Conservation (phyloP, 2,113 vertebrate species). For the Notothenia coriiceps region DNA sequence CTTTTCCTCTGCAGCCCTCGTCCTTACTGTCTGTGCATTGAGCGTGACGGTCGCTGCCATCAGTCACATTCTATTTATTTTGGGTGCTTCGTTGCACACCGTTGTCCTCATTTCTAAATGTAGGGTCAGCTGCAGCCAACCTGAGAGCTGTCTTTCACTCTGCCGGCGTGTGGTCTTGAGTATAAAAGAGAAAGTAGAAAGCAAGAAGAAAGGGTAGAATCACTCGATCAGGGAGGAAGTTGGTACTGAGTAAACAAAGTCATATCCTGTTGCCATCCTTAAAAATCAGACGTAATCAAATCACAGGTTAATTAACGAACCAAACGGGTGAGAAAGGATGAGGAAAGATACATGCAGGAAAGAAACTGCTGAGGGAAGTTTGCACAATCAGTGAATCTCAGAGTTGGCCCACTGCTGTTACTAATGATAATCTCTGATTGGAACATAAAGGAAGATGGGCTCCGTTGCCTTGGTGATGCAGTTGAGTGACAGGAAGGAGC, state of each 20-base stretch:
- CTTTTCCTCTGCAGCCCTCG: constrained; percentile 62
- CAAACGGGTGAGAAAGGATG: constrained; percentile 43
- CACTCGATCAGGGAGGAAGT: constrained; percentile 47
- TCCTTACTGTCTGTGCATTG: constrained; percentile 51
- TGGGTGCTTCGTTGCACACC: constrained; percentile 68
- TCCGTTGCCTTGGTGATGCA: constrained; percentile 23
- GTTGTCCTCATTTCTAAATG: constrained; percentile 76
- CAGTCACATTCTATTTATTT: constrained; percentile 80
- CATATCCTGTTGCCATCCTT: constrained; percentile 60
- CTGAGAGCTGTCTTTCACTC: constrained; percentile 57
- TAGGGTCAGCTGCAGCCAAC: constrained; percentile 69
- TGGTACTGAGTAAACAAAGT: constrained; percentile 53
- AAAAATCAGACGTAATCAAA: constrained; percentile 77
- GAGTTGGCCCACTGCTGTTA: constrained; percentile 31
- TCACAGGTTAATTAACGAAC: constrained; percentile 68
- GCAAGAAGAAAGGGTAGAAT: constrained; percentile 25
- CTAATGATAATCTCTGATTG: constrained; percentile 62
- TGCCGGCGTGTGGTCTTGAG: constrained; percentile 16
- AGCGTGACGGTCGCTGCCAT: constrained; percentile 74
- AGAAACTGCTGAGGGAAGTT: constrained; percentile 28
- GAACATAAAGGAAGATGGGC: constrained; percentile 53
- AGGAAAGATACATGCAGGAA: constrained; percentile 22
- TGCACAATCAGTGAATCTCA: constrained; percentile 52
- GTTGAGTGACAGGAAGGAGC: constrained; percentile 17
- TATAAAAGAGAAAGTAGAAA: constrained; percentile 37